Evolutionary conservation across 2,797 vertebrate genomes (phyloP), one percentile per base, ranked within the genome.

Genomic region (Acipenser ruthenus): DNA sequence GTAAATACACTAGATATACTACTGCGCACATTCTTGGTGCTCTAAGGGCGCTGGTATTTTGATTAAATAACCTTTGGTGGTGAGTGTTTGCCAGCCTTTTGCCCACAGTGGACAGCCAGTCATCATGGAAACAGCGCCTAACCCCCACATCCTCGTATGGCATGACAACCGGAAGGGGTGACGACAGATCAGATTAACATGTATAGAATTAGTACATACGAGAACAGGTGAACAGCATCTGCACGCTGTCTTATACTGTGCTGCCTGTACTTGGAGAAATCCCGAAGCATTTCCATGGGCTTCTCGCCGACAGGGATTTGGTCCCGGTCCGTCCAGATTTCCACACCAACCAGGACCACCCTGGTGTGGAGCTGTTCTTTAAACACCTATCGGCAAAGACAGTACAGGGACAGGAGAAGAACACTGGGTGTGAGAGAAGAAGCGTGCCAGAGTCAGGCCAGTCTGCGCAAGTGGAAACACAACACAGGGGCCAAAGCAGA

Each of bases 281-380:
- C 92, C 0, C 90, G 88, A 62, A 99, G 88, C 92, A 95, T 89
- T 74, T 96, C 94, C 77, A 96, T 86, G 0, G 94, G 96, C 79
- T 84, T 90, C 72, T 90, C 88, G 56, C 88, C 90, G 75, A 97
- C 80, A 49, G 91, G 89, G 64, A 98, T 96, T 59, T 87, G 92
- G 78, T 99, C 94, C 74, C 87, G 91, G 72, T 99, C 95, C 0
- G 94, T 94, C 97, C 97, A 99, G 66, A 95, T 94, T 86, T 99
- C 97, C 78, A 98, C 86, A 37, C 91, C 96, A 64, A 99, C 93
- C 10, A 99, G 91, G 72, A 99, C 95, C 70, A 99, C 95, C 8
- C 95, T 93, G 2, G 96, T 99, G 62, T 97, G 93, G 72, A 99
- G 88, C 67, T 99, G 94, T 53, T 99, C 95, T 87, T 95, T 98